phyloP scores from a whole-genome alignment of 2,797 vertebrate genomes.

The Bovichtus variegatus region DNA sequence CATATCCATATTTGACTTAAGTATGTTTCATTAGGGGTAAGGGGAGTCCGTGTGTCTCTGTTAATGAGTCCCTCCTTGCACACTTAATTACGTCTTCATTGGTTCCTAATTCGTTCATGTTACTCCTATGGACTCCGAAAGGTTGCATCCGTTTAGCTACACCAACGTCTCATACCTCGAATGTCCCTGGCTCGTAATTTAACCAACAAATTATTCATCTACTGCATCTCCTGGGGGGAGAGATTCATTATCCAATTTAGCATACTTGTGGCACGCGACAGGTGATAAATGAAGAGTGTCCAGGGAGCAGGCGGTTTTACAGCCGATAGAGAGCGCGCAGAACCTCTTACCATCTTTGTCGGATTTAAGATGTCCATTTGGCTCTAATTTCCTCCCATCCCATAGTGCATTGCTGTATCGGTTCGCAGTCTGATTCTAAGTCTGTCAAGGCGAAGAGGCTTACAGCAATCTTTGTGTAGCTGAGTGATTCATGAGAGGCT shows the following conservation, averaged over 20 bases:
- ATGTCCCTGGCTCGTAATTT: slow-evolving; percentile 65
- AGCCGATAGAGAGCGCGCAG: slow-evolving; percentile 34
- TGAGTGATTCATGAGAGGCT: slow-evolving; percentile 67
- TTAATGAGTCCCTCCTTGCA: slow-evolving; percentile 37
- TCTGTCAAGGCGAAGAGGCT: slow-evolving; percentile 25
- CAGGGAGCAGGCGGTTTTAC: slow-evolving; percentile 68
- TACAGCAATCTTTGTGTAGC: slow-evolving; percentile 36
- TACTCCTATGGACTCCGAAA: slow-evolving; percentile 49
- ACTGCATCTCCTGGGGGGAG: slow-evolving; percentile 54
- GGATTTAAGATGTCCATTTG: slow-evolving; percentile 60
- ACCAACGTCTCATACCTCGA: slow-evolving; percentile 52
- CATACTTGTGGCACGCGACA: slow-evolving; percentile 53
- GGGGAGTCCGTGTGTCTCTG: slow-evolving; percentile 11
- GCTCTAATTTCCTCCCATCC: slow-evolving; percentile 34
- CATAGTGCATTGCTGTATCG: slow-evolving; percentile 18
- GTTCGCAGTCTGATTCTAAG: slow-evolving; percentile 22
- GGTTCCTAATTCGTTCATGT: slow-evolving; percentile 49
- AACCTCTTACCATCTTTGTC: slow-evolving; percentile 45
- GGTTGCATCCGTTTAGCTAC: slow-evolving; percentile 62
- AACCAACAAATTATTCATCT: slow-evolving; percentile 75
- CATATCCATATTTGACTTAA: slow-evolving; percentile 13
- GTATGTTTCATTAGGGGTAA: slow-evolving; percentile 38
- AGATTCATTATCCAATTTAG: slow-evolving; percentile 80
- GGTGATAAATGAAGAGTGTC: slow-evolving; percentile 71
- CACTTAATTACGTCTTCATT: slow-evolving; percentile 55